Base-by-base conservation (phyloP, 64 coral and sea anemone species). In the Montipora cactus region DNA sequence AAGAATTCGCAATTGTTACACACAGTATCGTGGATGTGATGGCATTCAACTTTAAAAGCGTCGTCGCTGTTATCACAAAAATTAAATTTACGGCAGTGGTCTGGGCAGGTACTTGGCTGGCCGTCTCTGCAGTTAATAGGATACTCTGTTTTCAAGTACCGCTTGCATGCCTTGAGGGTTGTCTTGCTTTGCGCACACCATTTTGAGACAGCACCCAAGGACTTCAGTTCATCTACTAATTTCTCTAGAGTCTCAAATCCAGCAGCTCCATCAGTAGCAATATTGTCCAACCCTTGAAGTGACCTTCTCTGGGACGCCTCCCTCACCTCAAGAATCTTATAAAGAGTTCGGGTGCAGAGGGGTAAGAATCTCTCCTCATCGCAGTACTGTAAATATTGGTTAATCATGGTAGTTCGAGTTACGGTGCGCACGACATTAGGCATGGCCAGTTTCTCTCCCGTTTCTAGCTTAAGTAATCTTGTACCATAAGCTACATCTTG, bases 101-200 rank as follows among this genome's bases (percentile, higher is more conserved):
- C 89, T 44, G 89, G 21, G 67, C 89, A 91, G 67, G 79, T 78
- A 55, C 79, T 91, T 21, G 28, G 55, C 46, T 75, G 84, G 49
- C 58, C 55, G 11, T 91, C 44, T 72, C 21, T 61, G 45, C 89
- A 91, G 49, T 91, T 59, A 10, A 50, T 23, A 22, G 59, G 82
- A 77, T 93, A 88, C 51, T 80, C 62, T 19, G 84, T 93, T 80
- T 88, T 93, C 12, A 93, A 66, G 69, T 93, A 93, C 5, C 48
- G 57, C 55, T 88, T 93, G 20, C 71, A 76, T 64, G 45, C 83
- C 67, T 74, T 76, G 18, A 93, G 52, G 58, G 81, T 72, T 71
- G 44, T 80, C 47, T 66, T 81, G 44, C 74, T 52, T 70, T 83
- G n/a, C 0, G 28, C 18, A n/a, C 67, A 84, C 90, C 49, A 77